Base-by-base conservation (phyloP, 1,140 invertebrate species). In the Drosophila sucinea region DNA sequence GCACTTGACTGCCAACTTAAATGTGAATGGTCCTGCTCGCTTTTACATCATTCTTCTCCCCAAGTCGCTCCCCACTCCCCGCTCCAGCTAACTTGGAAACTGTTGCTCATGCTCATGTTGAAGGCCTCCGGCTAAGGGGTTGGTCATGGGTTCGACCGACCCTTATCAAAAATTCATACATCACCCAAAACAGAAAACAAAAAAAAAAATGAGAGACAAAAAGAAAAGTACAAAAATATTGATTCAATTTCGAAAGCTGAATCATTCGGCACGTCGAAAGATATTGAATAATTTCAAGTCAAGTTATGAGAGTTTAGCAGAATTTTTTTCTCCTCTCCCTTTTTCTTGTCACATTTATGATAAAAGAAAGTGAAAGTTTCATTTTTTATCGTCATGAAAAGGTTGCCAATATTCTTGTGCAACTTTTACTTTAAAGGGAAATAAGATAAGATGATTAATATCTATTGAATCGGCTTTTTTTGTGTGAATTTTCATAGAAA, bases 111-210 rank as follows among this genome's bases (percentile, higher is more conserved):
- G 60, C 54, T 58, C 17, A 17, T 17, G 65, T 32, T 30, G 51
- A 60, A 17, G 41, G 41, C 58, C 44, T 47, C 35, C 33, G n/a
- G 27, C 11, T 17, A 33, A 7, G 29, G 29, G 55, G 30, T 56
- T 17, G 55, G 30, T 32, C n/a, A 57, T 32, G 55, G 55, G 17
- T 5, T 7, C 17, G 55, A 25, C 10, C 65, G 69, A 77, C 73
- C 73, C 73, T 77, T 77, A 60, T 77, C 73, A 77, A 70, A 77
- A 70, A 77, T 77, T 77, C 73, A 77, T 29, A 70, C 70, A 57
- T 35, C 60, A 44, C 57, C 27, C 10, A 11, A 30, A 2, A 30
- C 30, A 30, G 2, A 30, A 2, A 38, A 10, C 10, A 10, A 38
- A 38, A 38, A 11, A 38, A 11, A 51, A 27, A 27, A 23, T 7